These are phyloP conservation scores for Metopia argyrocephala DNA, from an alignment of 2,888 invertebrate genomes.

Conservation along the genomic window DNA sequence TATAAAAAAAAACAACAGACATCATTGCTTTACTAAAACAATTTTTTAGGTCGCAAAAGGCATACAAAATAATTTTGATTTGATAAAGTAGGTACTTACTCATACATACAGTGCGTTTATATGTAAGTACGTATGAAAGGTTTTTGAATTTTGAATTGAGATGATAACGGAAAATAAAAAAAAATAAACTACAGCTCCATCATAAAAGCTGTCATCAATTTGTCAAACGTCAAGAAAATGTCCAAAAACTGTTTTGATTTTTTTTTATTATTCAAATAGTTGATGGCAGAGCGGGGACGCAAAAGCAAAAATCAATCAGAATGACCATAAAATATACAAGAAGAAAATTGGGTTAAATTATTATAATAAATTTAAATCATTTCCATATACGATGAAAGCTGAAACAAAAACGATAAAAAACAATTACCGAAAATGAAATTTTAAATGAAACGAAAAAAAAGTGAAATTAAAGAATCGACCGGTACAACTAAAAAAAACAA, in stretches of 20 bases:
- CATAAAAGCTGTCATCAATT: slow-evolving; percentile 57
- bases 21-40: slow-evolving; percentile 4
- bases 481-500: slow-evolving; percentile 22
- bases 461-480: slow-evolving; percentile 39
- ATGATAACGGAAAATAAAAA: neutral
- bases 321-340: slow-evolving; percentile 16
- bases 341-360: slow-evolving; percentile 55
- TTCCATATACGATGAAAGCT: slow-evolving; percentile 29
- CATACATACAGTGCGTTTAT: too few species aligned
- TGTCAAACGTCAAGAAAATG: slow-evolving; percentile 52
- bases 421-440: slow-evolving; percentile 26
- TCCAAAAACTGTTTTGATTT: neutral
- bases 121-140: neutral
- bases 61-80: slow-evolving; percentile 4
- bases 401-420: slow-evolving; percentile 13
- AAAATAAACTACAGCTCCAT: slow-evolving; percentile 6
- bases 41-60: slow-evolving; percentile 39
- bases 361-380: slow-evolving; percentile 54
- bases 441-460: neutral
- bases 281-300: neutral
- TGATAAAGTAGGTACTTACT: too few species aligned
- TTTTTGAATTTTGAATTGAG: neutral
- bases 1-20: neutral
- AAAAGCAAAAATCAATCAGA: slow-evolving; percentile 26
- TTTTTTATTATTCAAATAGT: neutral